These are phyloP conservation scores for Desmodus rotundus DNA, from an alignment of 2,113 vertebrate genomes.

Conservation along the genomic window DNA sequence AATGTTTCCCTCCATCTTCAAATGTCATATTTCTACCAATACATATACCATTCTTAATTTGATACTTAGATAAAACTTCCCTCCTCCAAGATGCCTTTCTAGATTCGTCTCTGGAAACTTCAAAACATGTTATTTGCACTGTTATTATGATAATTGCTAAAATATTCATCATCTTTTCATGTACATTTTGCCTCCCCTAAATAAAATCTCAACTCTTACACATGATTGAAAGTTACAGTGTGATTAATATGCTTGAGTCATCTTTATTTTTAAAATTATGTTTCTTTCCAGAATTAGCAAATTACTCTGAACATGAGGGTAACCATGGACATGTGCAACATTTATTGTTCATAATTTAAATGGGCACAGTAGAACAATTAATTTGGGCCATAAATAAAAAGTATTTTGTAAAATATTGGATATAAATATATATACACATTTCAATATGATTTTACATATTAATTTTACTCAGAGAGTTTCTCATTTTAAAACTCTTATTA, in stretches of 20 bases:
- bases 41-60: not conserved
- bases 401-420: not conserved
- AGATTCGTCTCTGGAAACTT: not conserved
- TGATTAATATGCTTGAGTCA: not conserved
- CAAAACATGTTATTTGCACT: not conserved
- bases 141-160: not conserved
- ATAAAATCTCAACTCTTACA: not conserved
- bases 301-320: not conserved
- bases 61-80: not conserved
- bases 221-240: not conserved
- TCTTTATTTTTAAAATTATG: not conserved
- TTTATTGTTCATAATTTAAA: not conserved
- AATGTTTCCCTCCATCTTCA: not conserved
- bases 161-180: not conserved
- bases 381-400: not conserved
- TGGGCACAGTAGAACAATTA: not conserved
- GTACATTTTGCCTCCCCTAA: not conserved
- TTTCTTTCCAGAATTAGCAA: not conserved
- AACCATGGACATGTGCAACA: not conserved
- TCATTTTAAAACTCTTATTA: constrained; percentile 4
- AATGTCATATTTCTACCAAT: not conserved
- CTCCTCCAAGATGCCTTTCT: not conserved
- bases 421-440: not conserved
- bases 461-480: not conserved
- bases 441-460: not conserved